Percentiles rank a stretch among this genome's conserved stretches.
phyloP scores from a whole-genome alignment of 2,888 invertebrate species.

The Amblyjoppa fuscipennis region DNA sequence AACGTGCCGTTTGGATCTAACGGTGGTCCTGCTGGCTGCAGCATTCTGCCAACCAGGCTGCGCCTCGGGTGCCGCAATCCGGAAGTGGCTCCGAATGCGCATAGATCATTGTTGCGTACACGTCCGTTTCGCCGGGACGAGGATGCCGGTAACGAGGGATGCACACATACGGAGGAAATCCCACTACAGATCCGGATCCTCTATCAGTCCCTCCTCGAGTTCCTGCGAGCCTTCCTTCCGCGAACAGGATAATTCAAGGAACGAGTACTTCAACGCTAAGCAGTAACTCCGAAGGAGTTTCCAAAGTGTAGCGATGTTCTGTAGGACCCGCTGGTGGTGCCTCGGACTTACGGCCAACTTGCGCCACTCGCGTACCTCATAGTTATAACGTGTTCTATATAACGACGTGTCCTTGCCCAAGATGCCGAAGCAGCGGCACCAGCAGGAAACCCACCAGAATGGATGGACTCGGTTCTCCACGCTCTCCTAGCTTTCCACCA shows the following conservation, averaged over 20 bases:
- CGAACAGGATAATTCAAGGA: conserved; percentile 42
- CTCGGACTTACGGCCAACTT: conserved; percentile 42
- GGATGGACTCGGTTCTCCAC: conserved; percentile 32
- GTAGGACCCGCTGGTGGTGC: conserved; percentile 8
- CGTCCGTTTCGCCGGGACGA: conserved; percentile 57
- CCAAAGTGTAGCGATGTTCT: conserved; percentile 51
- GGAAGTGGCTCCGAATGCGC: conserved; percentile 62
- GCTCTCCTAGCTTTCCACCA: conserved; percentile 14
- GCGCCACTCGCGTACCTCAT: conserved; percentile 33
- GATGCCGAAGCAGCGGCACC: conserved; percentile 9
- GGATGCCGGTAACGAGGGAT: conserved; percentile 31
- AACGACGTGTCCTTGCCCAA: conserved; percentile 33
- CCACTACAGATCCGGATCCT: conserved; percentile 16
- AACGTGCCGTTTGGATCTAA: conserved; percentile 78
- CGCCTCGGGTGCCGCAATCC: conserved; percentile 70
- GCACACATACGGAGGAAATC: neutral
- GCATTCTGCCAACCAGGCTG: conserved; percentile 70
- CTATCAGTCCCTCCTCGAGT: neutral
- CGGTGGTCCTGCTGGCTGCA: conserved; percentile 34
- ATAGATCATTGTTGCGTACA: conserved; percentile 80
- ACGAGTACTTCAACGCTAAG: conserved; percentile 41
- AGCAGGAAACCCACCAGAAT: conserved; percentile 22
- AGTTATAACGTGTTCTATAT: conserved; percentile 38
- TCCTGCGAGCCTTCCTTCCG: conserved; percentile 19
- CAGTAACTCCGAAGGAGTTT: conserved; percentile 48